Percentiles rank a stretch among this genome's conserved stretches.
Evolutionary conservation across 2,888 invertebrate species (phyloP).

Genomic region (Hemithea aestivaria): DNA sequence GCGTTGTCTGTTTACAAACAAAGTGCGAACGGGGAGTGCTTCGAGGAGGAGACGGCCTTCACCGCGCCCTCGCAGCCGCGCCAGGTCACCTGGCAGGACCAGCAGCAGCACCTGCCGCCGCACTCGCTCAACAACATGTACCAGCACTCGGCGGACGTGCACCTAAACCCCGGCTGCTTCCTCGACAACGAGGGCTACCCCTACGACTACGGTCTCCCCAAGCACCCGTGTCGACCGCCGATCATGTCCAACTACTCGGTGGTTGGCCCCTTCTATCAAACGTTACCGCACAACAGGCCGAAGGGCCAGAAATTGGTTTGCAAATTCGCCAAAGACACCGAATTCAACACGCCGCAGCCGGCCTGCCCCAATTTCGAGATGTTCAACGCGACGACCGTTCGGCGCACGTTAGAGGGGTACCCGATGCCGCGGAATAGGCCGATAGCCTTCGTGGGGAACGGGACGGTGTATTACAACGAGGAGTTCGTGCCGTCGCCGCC

Average conservation of each 20-base stretch:
- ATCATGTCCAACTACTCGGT: conserved; percentile 68
- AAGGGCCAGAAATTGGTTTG: conserved; percentile 76
- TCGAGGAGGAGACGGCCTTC: conserved; percentile 69
- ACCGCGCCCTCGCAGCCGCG: conserved; percentile 63
- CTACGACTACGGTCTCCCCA: conserved; percentile 86
- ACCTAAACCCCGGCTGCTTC: conserved; percentile 87
- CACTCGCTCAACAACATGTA: conserved; percentile 74
- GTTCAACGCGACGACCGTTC: conserved; percentile 77
- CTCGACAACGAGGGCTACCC: conserved; percentile 89
- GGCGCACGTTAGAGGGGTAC: conserved; percentile 90
- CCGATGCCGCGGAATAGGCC: conserved; percentile 80
- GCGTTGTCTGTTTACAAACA: conserved; percentile 69
- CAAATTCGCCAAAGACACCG: conserved; percentile 72
- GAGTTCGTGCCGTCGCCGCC: conserved; percentile 84
- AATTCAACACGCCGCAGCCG: conserved; percentile 62
- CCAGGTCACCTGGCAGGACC: conserved; percentile 79
- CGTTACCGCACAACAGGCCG: conserved; percentile 86
- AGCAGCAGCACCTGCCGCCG: conserved; percentile 73
- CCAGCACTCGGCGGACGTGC: conserved; percentile 85
- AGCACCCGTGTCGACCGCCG: conserved; percentile 74
- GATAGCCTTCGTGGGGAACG: conserved; percentile 70
- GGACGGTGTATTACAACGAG: conserved; percentile 72
- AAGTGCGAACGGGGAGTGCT: conserved; percentile 53
- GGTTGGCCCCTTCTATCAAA: conserved; percentile 83
- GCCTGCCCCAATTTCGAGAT: conserved; percentile 65